Evolutionary conservation across 2,113 vertebrate species (phyloP), one percentile per base, ranked within the genome.

Genomic region (Trogon surrucura): DNA sequence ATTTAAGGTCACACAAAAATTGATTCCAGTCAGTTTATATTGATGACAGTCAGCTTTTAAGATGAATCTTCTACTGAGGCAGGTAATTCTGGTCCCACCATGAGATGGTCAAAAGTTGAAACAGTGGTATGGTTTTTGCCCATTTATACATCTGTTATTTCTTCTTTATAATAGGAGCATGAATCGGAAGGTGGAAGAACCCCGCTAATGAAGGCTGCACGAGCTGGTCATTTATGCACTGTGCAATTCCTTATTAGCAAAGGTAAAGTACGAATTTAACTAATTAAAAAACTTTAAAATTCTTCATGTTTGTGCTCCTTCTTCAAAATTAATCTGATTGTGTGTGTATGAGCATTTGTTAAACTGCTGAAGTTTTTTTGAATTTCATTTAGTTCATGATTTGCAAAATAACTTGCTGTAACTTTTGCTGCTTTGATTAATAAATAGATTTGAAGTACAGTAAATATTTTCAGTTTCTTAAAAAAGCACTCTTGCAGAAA

Each of bases 171-270:
- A 75, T 47, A 99, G 99, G 99, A 99, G 71, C 99, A 99, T 30
- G 99, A 99, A 98, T 99, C 99, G 85, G 99, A 99, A 98, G 99
- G 99, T 85, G 99, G 99, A 51, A 98, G 99, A 96, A 99, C 99
- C 45, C 99, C 99, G 70, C 97, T 99, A 71, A 99, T 99, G 99
- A 99, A 99, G 97, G 99, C 99, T 94, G 99, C 99, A 9, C 98
- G 99, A 98, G 99, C 99, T 51, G 99, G 99, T 94, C 99, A 99
- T 97, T 98, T 99, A 85, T 99, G 99, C 93, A 99, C 99, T 80
- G 99, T 99, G 88, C 99, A 99, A 96, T 99, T 99, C 97, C 98
- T 99, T 88, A 99, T 99, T 97, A 99, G 99, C 98, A 99, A 99
- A 99, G 99, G 99, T 98, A 98, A 97, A 96, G 34, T 64, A 22